Evolutionary conservation across 2,888 invertebrate genomes (phyloP), one percentile per base, ranked within the genome.

Genomic region (Ophion obscuratus): DNA sequence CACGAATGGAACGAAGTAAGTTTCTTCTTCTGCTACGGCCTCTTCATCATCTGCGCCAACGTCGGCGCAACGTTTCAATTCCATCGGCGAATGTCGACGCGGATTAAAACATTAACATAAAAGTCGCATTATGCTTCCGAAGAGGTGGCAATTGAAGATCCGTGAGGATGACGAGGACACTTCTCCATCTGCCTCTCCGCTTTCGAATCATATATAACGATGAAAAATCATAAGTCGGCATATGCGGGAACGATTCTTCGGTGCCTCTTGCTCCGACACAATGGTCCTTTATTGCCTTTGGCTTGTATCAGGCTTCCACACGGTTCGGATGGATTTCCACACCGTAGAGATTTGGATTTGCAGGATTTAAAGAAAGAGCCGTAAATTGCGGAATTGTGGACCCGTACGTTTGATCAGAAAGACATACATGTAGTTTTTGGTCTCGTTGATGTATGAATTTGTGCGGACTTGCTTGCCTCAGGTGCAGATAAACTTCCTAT

Each of bases 71-170:
- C 90, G 88, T 90, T 91, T 91, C 90, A 91, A 92, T 91, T 88
- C 87, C 88, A 85, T 85, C 88, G 81, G 67, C 80, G 53, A 84
- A 81, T 79, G 78, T 80, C 79, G 77, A 40, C 79, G 77, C 81
- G 89, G 90, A 92, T 93, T 92, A 91, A 92, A 92, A 92, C 91
- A 90, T 93, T 92, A 90, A 89, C 90, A 90, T 92, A 90, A 91
- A 90, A 90, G 87, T 90, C 90, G 88, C 88, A 90, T 91, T 90
- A 90, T 87, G 74, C 47, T 11, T 14, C 62, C 70, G 70, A 36
- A 73, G 44, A 85, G 83, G 68, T 80, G 81, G 77, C 77, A 77
- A 87, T 83, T 78, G 81, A 78, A 77, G 61, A 64, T 83, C 82
- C 83, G 79, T 81, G 71, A 88, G 85, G 87, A 87, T 80, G 84